Evolutionary conservation across 1,140 invertebrate genomes (phyloP).

Genomic region (Cydia pomonella): DNA sequence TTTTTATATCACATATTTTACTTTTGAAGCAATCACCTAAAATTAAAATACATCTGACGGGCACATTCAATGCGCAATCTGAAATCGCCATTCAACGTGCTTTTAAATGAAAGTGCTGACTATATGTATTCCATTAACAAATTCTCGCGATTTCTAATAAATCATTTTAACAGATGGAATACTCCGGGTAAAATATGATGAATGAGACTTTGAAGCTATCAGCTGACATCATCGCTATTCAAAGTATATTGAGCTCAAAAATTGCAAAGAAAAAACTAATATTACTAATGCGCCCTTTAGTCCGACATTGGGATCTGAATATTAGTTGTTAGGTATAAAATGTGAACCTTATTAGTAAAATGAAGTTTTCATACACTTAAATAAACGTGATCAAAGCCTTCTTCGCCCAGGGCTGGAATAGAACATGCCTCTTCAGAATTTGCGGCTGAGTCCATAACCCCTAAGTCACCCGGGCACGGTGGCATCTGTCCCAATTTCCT

Average conservation of each 20-base stretch:
- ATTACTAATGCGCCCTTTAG: constrained; percentile 10
- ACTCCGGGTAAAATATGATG: background rate
- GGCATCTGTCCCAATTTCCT: no score
- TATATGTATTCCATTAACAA: constrained; percentile 17
- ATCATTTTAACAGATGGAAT: background rate
- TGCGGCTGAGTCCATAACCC: no score
- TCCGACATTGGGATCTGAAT: background rate
- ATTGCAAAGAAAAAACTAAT: constrained; percentile 1
- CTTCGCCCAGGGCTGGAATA: no score
- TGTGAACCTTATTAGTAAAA: no score
- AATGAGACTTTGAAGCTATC: background rate
- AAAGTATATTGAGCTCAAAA: constrained; percentile 5
- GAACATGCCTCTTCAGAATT: no score
- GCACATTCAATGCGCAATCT: background rate
- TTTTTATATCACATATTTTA: constrained; percentile 3
- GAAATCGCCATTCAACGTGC: background rate
- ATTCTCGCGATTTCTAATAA: constrained; percentile 6
- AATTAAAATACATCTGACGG: constrained; percentile 19
- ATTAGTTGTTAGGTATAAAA: no score
- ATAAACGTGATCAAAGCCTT: no score
- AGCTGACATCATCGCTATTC: background rate
- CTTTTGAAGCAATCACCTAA: background rate
- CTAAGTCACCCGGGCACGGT: no score
- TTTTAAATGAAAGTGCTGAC: background rate
- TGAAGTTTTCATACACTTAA: no score